Conservation (phyloP, 2,888 invertebrate genomes). For the Eilema griseolum region DNA sequence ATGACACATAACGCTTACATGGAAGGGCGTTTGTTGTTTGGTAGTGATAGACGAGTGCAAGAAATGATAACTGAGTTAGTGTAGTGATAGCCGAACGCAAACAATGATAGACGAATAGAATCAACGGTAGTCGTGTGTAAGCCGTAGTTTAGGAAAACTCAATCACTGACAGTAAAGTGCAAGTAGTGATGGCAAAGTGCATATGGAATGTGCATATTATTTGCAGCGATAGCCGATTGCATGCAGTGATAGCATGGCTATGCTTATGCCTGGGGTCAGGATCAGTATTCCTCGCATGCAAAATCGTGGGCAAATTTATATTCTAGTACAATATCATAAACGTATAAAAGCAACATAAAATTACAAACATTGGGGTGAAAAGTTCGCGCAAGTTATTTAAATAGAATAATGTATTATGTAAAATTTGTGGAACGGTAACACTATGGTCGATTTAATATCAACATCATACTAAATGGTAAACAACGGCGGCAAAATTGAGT, state of each 20-base stretch:
- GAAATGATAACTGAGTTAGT: neutral
- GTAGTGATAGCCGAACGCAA: neutral
- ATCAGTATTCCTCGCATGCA: too few relatives aligned
- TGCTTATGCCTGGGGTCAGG: too few relatives aligned
- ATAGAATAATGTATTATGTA: conserved; percentile 22
- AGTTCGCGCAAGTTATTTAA: neutral
- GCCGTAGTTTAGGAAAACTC: too few relatives aligned
- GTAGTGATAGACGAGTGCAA: neutral
- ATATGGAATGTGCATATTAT: too few relatives aligned
- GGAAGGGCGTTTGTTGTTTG: neutral
- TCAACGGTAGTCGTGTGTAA: too few relatives aligned
- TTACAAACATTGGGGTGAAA: neutral
- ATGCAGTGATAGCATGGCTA: too few relatives aligned
- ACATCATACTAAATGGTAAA: neutral
- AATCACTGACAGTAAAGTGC: neutral
- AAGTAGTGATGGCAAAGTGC: too few relatives aligned
- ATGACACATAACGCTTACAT: too few relatives aligned
- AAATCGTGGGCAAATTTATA: too few relatives aligned
- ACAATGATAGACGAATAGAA: too few relatives aligned
- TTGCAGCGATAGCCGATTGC: too few relatives aligned
- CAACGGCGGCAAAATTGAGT: neutral
- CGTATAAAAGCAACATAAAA: neutral
- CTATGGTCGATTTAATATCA: neutral
- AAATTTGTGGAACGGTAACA: neutral
- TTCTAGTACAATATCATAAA: neutral